phyloP scores from a whole-genome alignment of 2,888 invertebrate genomes.

The Coleophora flavipennella region DNA sequence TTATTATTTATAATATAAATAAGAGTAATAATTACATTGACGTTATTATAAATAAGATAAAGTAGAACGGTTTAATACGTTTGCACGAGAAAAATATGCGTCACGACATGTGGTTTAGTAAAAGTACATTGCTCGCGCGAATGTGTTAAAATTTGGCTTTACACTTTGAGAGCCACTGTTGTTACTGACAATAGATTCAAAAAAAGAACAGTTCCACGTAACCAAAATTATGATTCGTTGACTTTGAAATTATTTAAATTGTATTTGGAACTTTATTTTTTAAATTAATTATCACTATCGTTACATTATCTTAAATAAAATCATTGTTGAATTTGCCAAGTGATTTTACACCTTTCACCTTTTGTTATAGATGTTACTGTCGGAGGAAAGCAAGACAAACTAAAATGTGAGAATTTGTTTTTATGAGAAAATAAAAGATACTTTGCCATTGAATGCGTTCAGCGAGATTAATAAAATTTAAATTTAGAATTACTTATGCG shows the following conservation, averaged over 20 bases:
- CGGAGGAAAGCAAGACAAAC: too few species aligned
- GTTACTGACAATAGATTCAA: constrained; percentile 40
- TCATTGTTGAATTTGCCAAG: neutral
- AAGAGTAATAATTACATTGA: too few species aligned
- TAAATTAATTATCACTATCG: constrained; percentile 64
- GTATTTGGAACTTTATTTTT: constrained; percentile 55
- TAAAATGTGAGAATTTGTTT: constrained; percentile 12
- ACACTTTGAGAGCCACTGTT: too few species aligned
- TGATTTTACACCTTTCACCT: neutral
- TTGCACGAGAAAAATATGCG: too few species aligned
- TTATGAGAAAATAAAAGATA: constrained; percentile 59
- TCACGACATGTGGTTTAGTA: too few species aligned
- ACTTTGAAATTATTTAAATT: constrained; percentile 58
- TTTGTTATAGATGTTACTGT: too few species aligned
- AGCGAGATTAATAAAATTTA: constrained; percentile 55
- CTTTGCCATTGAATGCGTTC: constrained; percentile 56
- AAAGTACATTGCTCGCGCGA: too few species aligned
- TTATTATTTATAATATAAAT: too few species aligned
- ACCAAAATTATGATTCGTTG: constrained; percentile 42
- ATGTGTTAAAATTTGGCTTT: too few species aligned
- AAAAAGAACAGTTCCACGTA: constrained; percentile 31
- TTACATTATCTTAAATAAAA: constrained; percentile 21
- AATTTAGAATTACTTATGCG: constrained; percentile 43
- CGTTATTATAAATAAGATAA: too few species aligned
- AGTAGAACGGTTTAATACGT: too few species aligned